Evolutionary conservation across 2,888 invertebrate species (phyloP).

Genomic region (Camptogramma bilineatum): DNA sequence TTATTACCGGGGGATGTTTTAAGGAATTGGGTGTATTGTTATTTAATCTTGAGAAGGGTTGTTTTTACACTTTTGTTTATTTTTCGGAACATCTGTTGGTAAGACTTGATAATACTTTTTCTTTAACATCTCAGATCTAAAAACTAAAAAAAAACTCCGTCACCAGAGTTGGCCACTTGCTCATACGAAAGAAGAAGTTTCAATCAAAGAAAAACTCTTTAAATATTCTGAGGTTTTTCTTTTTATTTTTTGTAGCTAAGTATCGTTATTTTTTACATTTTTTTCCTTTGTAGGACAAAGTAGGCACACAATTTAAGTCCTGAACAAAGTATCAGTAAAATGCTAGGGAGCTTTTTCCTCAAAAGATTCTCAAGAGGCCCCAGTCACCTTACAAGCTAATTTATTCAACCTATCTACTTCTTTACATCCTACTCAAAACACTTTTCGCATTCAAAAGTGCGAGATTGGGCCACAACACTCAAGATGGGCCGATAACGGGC

Average conservation of each 20-base stretch:
- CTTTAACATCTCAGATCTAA: too few species aligned
- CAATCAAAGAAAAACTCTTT: too few species aligned
- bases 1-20: conserved; percentile 29
- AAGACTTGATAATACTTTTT: neutral
- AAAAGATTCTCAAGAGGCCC: conserved; percentile 16
- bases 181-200: too few species aligned
- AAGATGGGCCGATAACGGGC: conserved; percentile 46
- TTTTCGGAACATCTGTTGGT: neutral
- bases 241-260: too few species aligned
- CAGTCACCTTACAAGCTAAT: conserved; percentile 24
- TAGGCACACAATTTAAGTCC: neutral
- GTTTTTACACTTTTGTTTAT: conserved; percentile 3
- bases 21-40: conserved; percentile 40
- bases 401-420: conserved; percentile 40
- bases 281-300: neutral
- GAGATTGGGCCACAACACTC: conserved; percentile 35
- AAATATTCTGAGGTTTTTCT: too few species aligned
- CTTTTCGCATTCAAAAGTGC: conserved; percentile 27
- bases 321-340: conserved; percentile 3
- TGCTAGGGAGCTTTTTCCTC: conserved; percentile 16
- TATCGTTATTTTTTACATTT: too few species aligned
- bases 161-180: too few species aligned
- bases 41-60: conserved; percentile 41
- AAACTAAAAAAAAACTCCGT: too few species aligned
- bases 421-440: conserved; percentile 37